Conservation (phyloP, 2,113 vertebrate species). For the Saccopteryx bilineata region DNA sequence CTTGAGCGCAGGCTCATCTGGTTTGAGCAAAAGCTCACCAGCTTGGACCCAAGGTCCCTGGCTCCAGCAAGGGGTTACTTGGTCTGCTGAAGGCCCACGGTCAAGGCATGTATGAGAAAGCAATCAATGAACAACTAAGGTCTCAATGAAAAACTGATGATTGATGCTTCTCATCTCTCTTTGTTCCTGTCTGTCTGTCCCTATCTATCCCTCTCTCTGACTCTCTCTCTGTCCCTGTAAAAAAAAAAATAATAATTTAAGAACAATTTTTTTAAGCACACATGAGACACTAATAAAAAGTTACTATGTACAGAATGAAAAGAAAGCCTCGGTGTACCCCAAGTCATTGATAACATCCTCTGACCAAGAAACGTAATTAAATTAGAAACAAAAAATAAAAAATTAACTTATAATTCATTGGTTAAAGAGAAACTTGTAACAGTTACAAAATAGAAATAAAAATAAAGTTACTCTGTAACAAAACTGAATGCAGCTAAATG, state of each 20-base stretch:
- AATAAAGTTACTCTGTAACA: background rate
- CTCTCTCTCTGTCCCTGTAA: no score
- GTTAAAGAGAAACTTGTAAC: background rate
- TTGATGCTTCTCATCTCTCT: no score
- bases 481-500: background rate
- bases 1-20: no score
- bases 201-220: no score
- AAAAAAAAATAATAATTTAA: background rate
- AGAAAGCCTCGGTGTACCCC: background rate
- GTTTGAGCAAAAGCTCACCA: no score
- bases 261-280: background rate
- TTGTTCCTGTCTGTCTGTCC: no score
- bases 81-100: no score
- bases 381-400: background rate
- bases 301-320: background rate
- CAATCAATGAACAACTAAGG: no score
- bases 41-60: no score
- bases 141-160: no score
- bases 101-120: no score
- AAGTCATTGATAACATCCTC: background rate
- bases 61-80: no score
- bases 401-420: background rate
- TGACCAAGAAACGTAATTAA: slow-evolving; percentile 13
- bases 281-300: background rate
- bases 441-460: background rate